Conservation (phyloP, 2,113 vertebrate genomes). For the Odocoileus hemionus region DNA sequence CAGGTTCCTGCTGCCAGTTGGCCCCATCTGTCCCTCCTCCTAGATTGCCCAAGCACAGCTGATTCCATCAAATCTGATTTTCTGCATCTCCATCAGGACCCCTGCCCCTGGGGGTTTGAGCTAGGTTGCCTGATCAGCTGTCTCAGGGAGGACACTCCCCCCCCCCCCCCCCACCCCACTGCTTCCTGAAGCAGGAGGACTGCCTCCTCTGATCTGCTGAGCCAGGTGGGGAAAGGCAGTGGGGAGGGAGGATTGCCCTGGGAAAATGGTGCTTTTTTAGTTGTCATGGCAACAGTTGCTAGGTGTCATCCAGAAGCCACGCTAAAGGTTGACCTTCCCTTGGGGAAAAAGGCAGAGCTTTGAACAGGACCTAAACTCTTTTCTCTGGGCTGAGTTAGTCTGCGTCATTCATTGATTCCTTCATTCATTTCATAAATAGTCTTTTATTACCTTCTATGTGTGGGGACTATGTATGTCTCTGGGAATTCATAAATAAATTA, state of each 20-base stretch:
- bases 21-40: not conserved
- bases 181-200: not conserved
- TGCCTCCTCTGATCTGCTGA: not conserved
- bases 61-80: not conserved
- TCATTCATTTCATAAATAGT: not conserved
- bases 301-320: conserved; percentile 1
- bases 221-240: conserved; percentile 9
- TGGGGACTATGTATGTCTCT: not conserved
- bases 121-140: not conserved
- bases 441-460: not conserved
- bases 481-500: not conserved
- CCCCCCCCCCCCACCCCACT: not conserved
- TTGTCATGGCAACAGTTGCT: conserved; percentile 66
- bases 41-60: not conserved
- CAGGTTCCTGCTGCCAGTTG: not conserved
- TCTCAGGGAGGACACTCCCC: not conserved
- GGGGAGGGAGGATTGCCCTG: not conserved
- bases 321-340: conserved; percentile 33
- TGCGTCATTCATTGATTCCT: not conserved
- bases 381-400: not conserved
- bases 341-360: not conserved
- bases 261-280: conserved; percentile 39
- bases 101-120: not conserved
- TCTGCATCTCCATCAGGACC: conserved; percentile 31
- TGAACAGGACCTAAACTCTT: conserved; percentile 21